Evolutionary conservation across 2,888 invertebrate species (phyloP).

Genomic region (Drosophila kuntzei): DNA sequence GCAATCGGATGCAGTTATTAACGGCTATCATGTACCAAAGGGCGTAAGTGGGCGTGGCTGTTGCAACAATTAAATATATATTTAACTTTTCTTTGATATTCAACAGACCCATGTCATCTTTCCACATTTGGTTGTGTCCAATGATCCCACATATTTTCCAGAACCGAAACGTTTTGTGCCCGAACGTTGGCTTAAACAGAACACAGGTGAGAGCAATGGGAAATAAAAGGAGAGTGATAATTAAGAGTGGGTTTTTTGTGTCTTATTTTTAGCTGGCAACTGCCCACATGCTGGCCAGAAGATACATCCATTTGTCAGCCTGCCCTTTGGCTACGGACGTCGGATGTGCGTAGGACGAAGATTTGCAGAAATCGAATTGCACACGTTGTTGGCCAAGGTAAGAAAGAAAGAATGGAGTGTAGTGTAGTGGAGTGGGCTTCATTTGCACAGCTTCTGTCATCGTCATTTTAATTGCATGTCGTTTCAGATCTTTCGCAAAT

Average conservation of each 20-base stretch:
- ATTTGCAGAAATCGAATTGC: constrained; percentile 93
- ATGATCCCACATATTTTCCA: constrained; percentile 90
- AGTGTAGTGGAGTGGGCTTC: too few species aligned
- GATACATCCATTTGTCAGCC: constrained; percentile 91
- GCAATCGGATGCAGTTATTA: constrained; percentile 90
- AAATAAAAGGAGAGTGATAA: neutral
- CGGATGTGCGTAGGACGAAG: constrained; percentile 92
- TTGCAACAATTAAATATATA: neutral
- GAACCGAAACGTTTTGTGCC: constrained; percentile 90
- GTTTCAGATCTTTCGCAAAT: constrained; percentile 89
- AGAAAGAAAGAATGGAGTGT: constrained; percentile 18
- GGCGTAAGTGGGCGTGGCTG: constrained; percentile 87
- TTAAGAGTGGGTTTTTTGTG: neutral
- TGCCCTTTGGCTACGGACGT: constrained; percentile 92
- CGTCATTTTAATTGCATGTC: constrained; percentile 3
- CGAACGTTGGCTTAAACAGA: constrained; percentile 91
- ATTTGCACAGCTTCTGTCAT: neutral
- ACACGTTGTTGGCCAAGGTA: constrained; percentile 91
- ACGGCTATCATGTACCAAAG: constrained; percentile 92
- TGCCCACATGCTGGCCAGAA: constrained; percentile 86
- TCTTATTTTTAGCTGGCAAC: constrained; percentile 27
- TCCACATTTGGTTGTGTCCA: constrained; percentile 91
- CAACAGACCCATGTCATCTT: constrained; percentile 91
- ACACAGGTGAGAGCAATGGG: constrained; percentile 69
- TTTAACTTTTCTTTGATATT: neutral